Evolutionary conservation across 2,113 vertebrate species (phyloP), one percentile per base, ranked within the genome.

Genomic region (Chascanopsetta lugubris): DNA sequence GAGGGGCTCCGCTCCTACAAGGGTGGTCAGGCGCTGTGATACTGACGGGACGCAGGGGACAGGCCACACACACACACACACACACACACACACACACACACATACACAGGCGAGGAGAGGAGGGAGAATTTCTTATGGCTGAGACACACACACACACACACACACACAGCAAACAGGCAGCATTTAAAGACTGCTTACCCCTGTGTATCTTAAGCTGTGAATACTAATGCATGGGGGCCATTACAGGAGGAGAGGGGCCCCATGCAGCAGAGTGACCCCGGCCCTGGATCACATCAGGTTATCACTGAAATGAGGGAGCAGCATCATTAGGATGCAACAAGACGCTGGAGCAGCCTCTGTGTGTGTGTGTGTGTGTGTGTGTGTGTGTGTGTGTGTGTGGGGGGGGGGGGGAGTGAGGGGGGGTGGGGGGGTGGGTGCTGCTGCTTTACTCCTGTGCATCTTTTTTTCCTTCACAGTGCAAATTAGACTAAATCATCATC

Each of bases 211-310:
- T 91, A 70, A 95, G 94, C 94, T 87, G 93, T 96, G 94, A 94
- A 95, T 95, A 93, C 93, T 94, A 96, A 98, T 96, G 93, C 88
- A 86, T 90, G 92, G 91, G n/a, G 94, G 92, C 93, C 92, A 94
- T 96, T 95, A 93, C 94, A 92, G 72, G 62, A 93, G 61, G 34
- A 94, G 90, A 92, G 93, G 91, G 94, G 93, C 92, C 92, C 93
- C 92, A n/a, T n/a, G n/a, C n/a, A 90, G 94, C 94, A 95, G 93
- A 93, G 93, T 92, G 93, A 96, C 94, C 93, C 92, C 93, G 90
- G 93, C 91, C 92, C 90, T 87, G 88, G 92, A 93, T 94, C 93
- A 94, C 93, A 95, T 93, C 91, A 92, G 91, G 93, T 93, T 91
- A 94, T 94, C 93, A 90, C 93, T 88, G 7, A 94, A 90, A 93